These are phyloP conservation scores for Alfaro cultratus DNA, from an alignment of 2,797 vertebrate species.

Conservation along the genomic window DNA sequence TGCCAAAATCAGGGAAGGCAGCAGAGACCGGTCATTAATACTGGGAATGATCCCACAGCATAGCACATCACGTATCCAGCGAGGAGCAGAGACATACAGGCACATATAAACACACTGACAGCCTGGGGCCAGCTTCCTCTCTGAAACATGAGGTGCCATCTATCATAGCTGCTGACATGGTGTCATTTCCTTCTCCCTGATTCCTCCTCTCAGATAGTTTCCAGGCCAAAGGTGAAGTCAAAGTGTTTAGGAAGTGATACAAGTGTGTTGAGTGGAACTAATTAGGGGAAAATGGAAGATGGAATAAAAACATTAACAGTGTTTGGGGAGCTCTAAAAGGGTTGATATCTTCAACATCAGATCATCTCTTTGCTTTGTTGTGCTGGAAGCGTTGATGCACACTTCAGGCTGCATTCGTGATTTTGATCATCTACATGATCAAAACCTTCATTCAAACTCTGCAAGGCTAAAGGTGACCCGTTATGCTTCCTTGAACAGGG, in stretches of 20 bases:
- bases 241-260: conserved; percentile 10
- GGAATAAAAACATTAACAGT: not conserved
- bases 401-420: not conserved
- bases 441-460: no score
- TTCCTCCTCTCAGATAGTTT: conserved; percentile 71
- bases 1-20: conserved; percentile 14
- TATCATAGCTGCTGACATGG: conserved; percentile 75
- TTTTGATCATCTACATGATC: not conserved
- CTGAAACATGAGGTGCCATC: conserved; percentile 61
- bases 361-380: not conserved
- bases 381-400: not conserved
- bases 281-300: not conserved
- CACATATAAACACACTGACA: conserved; percentile 13
- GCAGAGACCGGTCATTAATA: conserved; percentile 29
- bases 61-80: conserved; percentile 7
- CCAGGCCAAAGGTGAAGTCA: conserved; percentile 62
- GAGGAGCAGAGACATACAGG: conserved; percentile 2
- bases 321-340: not conserved
- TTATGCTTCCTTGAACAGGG: no score
- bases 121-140: conserved; percentile 54
- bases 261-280: not conserved
- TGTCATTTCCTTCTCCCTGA: conserved; percentile 70
- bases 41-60: conserved; percentile 41
- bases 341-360: not conserved
- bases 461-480: no score